These are phyloP conservation scores for Megalops cyprinoides DNA, from an alignment of 2,797 vertebrate genomes.

Conservation along the genomic window DNA sequence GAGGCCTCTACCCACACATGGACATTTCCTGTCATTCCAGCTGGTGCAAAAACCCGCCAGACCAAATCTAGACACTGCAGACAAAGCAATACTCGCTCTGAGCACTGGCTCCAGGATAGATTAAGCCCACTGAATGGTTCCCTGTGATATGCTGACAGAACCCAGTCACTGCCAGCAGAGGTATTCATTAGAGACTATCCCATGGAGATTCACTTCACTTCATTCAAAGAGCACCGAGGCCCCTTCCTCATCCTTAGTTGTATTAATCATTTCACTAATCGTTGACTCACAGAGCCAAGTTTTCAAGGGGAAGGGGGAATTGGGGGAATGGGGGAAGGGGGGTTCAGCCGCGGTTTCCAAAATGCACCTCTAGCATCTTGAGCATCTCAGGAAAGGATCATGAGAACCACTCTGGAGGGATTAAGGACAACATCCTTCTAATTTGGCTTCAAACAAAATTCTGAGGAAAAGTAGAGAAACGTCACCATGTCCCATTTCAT, in stretches of 20 bases:
- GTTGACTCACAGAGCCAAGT: conserved; percentile 52
- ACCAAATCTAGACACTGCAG: conserved; percentile 5
- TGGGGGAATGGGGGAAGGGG: conserved; percentile 1
- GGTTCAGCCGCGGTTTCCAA: conserved; percentile 38
- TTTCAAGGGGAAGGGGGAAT: too few relatives aligned
- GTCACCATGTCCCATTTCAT: background rate
- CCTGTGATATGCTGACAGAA: conserved; percentile 55
- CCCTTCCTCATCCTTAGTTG: conserved; percentile 46
- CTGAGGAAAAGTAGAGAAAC: conserved; percentile 26
- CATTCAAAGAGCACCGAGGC: conserved; percentile 54
- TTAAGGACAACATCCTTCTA: conserved; percentile 33
- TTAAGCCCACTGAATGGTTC: conserved; percentile 24
- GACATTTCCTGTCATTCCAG: conserved; percentile 6
- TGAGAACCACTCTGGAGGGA: conserved; percentile 30
- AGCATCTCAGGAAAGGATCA: conserved; percentile 28
- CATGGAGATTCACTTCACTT: conserved; percentile 48
- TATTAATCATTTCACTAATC: conserved; percentile 65
- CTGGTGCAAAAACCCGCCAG: background rate
- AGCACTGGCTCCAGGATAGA: conserved; percentile 37
- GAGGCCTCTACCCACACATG: too few relatives aligned
- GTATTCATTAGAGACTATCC: conserved; percentile 54
- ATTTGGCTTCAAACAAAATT: conserved; percentile 33
- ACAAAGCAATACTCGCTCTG: conserved; percentile 4
- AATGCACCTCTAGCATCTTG: conserved; percentile 20
- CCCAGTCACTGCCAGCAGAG: conserved; percentile 43